Percentiles rank a stretch among this genome's conserved stretches.
These are phyloP conservation scores for Liolophura sinensis DNA, from an alignment of 1,140 invertebrate species.

Conservation along the genomic window DNA sequence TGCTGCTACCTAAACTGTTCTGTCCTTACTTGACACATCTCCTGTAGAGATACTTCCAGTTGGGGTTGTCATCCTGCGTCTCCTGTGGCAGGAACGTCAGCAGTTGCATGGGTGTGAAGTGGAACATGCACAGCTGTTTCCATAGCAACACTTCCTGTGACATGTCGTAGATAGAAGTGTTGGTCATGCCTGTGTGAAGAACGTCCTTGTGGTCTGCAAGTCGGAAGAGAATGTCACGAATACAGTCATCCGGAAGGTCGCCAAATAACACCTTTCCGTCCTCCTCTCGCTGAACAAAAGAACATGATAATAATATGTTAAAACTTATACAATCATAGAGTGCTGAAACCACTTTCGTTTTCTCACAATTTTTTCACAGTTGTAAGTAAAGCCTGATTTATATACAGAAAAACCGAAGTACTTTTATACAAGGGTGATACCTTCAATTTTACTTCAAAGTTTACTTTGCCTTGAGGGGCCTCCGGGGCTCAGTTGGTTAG, in stretches of 20 bases:
- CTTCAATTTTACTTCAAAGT: no score
- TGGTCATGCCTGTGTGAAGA: constrained; percentile 72
- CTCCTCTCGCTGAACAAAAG: constrained; percentile 71
- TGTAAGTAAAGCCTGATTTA: no score
- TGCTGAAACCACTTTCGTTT: no score
- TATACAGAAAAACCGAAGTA: no score
- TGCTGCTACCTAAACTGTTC: constrained; percentile 2
- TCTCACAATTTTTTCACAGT: no score
- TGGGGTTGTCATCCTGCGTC: constrained; percentile 21
- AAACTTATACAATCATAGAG: no score
- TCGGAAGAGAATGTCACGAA: constrained; percentile 86
- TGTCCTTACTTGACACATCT: constrained; percentile 45
- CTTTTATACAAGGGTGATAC: no score
- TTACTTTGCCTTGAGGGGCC: no score
- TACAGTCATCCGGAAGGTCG: constrained; percentile 90
- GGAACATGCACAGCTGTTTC: constrained; percentile 87
- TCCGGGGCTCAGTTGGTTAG: no score
- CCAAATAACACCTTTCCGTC: constrained; percentile 81
- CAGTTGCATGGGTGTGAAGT: constrained; percentile 87
- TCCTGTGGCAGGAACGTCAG: constrained; percentile 64
- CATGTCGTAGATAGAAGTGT: constrained; percentile 67
- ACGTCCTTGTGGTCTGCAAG: constrained; percentile 91
- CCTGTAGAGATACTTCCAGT: constrained; percentile 48
- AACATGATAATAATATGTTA: background rate
- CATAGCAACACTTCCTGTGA: constrained; percentile 89